Conservation (phyloP, 2,113 vertebrate species). For the Nycticebus coucang region DNA sequence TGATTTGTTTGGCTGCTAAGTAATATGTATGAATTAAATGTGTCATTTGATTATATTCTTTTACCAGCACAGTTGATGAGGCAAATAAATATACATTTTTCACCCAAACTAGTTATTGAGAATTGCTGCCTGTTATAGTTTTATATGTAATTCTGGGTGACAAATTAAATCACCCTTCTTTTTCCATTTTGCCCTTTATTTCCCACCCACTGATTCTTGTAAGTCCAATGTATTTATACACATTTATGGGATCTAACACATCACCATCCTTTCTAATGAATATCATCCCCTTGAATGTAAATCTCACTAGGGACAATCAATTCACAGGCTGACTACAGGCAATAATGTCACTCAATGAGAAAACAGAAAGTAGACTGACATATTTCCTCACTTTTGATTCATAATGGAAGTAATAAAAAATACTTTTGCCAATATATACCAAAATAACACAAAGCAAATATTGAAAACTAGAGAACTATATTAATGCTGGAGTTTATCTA, state of each 20-base stretch:
- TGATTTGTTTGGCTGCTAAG: neutral
- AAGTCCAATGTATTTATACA: neutral
- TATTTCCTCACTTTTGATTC: neutral
- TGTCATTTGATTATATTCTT: constrained; percentile 11
- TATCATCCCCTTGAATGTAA: neutral
- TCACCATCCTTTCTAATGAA: neutral
- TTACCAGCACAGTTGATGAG: neutral
- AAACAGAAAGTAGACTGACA: neutral
- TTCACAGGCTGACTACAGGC: neutral
- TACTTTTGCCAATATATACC: neutral
- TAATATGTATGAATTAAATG: constrained; percentile 23
- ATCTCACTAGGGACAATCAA: neutral
- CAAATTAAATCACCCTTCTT: neutral
- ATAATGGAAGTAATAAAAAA: neutral
- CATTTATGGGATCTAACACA: neutral
- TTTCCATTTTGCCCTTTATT: neutral
- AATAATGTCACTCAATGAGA: neutral
- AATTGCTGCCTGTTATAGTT: neutral
- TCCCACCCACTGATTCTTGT: neutral
- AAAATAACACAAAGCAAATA: constrained; percentile 42
- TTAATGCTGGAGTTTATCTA: neutral
- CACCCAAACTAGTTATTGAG: neutral
- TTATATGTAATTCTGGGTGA: neutral
- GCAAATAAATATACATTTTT: constrained; percentile 4
- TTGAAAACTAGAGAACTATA: neutral